phyloP scores from a whole-genome alignment of 2,113 vertebrate species.

The Columba livia region DNA sequence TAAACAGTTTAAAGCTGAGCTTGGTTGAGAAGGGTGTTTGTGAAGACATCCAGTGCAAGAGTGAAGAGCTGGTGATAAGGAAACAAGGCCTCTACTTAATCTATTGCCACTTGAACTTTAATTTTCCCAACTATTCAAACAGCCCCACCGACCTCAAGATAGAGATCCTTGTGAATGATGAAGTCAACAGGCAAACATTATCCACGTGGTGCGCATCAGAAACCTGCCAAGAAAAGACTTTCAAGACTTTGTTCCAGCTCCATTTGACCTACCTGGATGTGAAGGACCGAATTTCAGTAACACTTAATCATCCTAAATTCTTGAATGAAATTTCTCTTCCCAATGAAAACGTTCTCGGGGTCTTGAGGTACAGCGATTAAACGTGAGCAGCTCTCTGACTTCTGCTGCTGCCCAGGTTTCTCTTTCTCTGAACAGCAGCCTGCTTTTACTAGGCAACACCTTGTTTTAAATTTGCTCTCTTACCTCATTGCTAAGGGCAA shows the following conservation, averaged over 20 bases:
- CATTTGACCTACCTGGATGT: conserved; percentile 46
- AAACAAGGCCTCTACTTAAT: conserved; percentile 73
- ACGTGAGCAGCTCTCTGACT: conserved; percentile 18
- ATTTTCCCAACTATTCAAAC: conserved; percentile 47
- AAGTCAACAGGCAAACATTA: conserved; percentile 25
- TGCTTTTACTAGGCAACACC: conserved; percentile 10
- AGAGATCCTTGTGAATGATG: conserved; percentile 62
- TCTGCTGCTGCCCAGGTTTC: background rate
- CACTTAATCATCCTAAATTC: conserved; percentile 56
- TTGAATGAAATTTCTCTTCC: conserved; percentile 70
- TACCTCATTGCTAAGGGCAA: background rate
- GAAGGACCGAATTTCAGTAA: conserved; percentile 58
- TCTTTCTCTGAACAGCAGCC: background rate
- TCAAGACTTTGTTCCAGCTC: conserved; percentile 64
- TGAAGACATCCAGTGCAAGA: conserved; percentile 24
- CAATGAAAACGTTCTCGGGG: conserved; percentile 68
- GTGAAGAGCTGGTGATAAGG: conserved; percentile 57
- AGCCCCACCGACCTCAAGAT: conserved; percentile 57
- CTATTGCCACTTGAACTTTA: conserved; percentile 75
- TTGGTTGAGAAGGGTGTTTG: conserved; percentile 62
- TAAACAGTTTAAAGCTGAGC: conserved; percentile 61
- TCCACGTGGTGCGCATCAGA: conserved; percentile 59
- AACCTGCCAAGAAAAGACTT: background rate
- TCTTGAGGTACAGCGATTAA: conserved; percentile 58
- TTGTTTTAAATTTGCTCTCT: background rate